phyloP scores from a whole-genome alignment of 2,888 invertebrate species.

The Drosophila putrida region DNA sequence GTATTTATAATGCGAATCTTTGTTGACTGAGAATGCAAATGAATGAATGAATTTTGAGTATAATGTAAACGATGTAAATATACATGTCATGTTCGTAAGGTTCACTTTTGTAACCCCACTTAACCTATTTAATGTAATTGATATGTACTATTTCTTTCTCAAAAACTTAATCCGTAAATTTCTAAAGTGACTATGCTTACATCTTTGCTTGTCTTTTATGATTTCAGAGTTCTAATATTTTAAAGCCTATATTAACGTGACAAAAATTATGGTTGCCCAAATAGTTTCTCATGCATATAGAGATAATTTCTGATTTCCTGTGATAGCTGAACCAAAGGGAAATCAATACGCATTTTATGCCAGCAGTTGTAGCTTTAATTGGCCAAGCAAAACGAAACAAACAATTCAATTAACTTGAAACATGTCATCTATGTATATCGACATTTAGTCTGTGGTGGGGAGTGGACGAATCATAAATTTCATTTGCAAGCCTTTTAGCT shows the following conservation, averaged over 20 bases:
- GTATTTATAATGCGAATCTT: too few species aligned
- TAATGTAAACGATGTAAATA: neutral
- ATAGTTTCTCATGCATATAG: neutral
- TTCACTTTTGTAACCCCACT: neutral
- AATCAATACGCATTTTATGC: conserved; percentile 41
- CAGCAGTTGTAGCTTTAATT: conserved; percentile 18
- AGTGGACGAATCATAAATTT: conserved; percentile 27
- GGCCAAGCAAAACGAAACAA: conserved; percentile 36
- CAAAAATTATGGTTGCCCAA: too few species aligned
- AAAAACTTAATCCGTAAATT: too few species aligned
- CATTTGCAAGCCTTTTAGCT: conserved; percentile 27
- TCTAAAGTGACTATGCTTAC: too few species aligned
- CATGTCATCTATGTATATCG: conserved; percentile 41
- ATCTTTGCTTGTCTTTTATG: too few species aligned
- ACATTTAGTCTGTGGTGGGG: conserved; percentile 22
- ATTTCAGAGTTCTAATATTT: too few species aligned
- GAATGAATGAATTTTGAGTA: neutral
- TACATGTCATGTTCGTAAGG: too few species aligned
- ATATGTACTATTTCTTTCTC: too few species aligned
- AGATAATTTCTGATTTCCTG: too few species aligned
- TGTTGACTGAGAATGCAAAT: too few species aligned
- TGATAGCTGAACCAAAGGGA: conserved; percentile 13
- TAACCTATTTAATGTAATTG: neutral
- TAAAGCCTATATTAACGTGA: too few species aligned
- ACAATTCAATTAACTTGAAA: conserved; percentile 65